These are phyloP conservation scores for Diachrysia chrysitis DNA, from an alignment of 2,888 invertebrate genomes.

Conservation along the genomic window DNA sequence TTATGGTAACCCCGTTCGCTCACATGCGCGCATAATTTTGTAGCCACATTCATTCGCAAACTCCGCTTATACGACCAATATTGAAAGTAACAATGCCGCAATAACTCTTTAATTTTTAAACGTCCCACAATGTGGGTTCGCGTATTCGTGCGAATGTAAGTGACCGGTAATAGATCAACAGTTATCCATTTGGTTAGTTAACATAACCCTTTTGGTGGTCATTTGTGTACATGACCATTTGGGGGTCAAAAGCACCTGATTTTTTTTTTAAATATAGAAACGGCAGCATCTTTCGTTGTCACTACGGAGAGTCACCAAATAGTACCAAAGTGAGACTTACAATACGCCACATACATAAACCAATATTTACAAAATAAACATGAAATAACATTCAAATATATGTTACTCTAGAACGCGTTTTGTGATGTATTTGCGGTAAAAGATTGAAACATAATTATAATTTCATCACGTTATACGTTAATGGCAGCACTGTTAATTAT, in stretches of 20 bases:
- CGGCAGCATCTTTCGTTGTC: conserved; percentile 3
- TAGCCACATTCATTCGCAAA: neutral
- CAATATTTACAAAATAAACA: conserved; percentile 57
- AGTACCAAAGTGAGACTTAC: conserved; percentile 19
- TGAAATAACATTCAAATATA: conserved; percentile 12
- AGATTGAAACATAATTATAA: neutral
- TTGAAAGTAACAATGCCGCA: neutral
- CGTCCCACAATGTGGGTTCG: neutral
- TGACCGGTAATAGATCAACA: neutral
- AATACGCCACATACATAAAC: conserved; percentile 17
- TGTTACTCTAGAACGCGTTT: conserved; percentile 4
- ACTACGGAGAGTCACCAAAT: conserved; percentile 7
- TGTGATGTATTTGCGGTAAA: neutral
- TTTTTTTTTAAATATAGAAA: neutral
- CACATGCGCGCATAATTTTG: too few relatives aligned
- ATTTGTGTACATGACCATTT: neutral
- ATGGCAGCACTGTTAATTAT: too few relatives aligned
- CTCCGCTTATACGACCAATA: neutral
- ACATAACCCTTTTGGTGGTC: neutral
- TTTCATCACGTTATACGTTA: too few relatives aligned
- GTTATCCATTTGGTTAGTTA: neutral
- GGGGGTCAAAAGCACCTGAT: neutral
- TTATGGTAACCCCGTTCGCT: neutral
- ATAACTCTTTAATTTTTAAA: neutral
- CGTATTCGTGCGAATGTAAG: neutral